These are phyloP conservation scores for Hippocampus barbouri DNA, from an alignment of 2,113 vertebrate species.

Conservation along the genomic window DNA sequence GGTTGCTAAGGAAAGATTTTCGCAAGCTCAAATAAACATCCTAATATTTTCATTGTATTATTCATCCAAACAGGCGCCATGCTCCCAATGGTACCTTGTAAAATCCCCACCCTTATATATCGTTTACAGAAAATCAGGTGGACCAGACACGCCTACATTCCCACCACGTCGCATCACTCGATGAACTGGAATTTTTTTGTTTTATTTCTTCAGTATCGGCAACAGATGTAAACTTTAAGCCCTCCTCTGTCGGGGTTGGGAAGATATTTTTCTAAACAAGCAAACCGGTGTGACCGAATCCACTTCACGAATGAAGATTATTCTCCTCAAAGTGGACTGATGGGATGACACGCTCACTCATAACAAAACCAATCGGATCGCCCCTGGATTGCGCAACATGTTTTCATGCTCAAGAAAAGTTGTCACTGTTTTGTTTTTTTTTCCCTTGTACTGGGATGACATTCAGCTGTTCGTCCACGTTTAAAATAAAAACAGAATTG, in stretches of 20 bases:
- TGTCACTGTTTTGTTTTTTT: neutral
- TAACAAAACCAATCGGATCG: constrained; percentile 10
- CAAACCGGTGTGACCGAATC: neutral
- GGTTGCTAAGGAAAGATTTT: neutral
- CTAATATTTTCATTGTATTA: neutral
- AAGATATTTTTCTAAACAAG: constrained; percentile 12
- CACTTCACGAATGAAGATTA: neutral
- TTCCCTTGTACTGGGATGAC: neutral
- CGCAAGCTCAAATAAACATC: neutral
- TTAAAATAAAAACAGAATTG: neutral
- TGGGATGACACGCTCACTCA: neutral
- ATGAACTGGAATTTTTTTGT: neutral
- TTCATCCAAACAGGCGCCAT: neutral
- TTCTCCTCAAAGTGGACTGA: neutral
- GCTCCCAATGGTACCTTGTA: neutral
- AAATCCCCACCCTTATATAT: constrained; percentile 37
- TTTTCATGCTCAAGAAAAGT: constrained; percentile 8
- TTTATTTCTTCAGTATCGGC: neutral
- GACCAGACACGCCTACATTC: neutral
- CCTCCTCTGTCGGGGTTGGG: neutral
- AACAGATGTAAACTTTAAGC: neutral
- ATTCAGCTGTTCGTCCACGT: neutral
- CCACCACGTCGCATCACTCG: neutral
- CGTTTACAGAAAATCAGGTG: constrained; percentile 31
- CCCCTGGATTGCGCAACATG: constrained; percentile 4